Evolutionary conservation across 2,797 vertebrate species (phyloP).

Genomic region (Gypaetus barbatus): DNA sequence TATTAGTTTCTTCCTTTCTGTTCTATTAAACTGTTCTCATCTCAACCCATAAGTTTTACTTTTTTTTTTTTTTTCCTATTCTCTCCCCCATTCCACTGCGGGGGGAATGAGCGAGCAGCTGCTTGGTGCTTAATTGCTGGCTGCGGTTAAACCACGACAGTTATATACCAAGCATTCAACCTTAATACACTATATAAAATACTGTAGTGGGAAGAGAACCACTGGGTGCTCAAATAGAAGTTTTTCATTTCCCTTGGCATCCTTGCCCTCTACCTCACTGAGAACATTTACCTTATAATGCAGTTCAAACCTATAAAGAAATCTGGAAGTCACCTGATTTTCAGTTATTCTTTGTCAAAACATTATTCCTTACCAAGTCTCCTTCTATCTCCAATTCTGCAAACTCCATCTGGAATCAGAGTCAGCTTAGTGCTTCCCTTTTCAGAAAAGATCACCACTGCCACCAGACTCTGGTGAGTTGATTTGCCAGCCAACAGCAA

Average conservation of each 20-base stretch:
- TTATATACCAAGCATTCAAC: not conserved
- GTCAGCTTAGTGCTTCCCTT: not conserved
- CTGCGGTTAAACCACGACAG: no score
- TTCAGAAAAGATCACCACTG: not conserved
- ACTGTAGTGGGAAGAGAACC: not conserved
- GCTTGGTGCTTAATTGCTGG: no score
- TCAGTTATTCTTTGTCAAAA: not conserved
- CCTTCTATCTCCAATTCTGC: not conserved
- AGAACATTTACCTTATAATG: not conserved
- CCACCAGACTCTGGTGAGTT: not conserved
- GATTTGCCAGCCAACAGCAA: not conserved
- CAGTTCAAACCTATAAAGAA: not conserved
- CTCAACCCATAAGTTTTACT: no score
- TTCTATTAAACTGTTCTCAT: no score
- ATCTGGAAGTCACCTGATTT: not conserved
- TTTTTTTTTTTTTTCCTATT: no score
- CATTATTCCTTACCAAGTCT: not conserved
- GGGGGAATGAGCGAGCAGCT: no score
- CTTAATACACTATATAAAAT: no score
- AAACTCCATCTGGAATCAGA: not conserved
- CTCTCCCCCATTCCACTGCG: no score
- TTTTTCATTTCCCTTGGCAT: not conserved
- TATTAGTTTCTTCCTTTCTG: no score
- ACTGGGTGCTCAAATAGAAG: not conserved
- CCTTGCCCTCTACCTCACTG: not conserved